Base-by-base conservation (phyloP, 1,140 invertebrate genomes). In the Chionoecetes opilio region DNA sequence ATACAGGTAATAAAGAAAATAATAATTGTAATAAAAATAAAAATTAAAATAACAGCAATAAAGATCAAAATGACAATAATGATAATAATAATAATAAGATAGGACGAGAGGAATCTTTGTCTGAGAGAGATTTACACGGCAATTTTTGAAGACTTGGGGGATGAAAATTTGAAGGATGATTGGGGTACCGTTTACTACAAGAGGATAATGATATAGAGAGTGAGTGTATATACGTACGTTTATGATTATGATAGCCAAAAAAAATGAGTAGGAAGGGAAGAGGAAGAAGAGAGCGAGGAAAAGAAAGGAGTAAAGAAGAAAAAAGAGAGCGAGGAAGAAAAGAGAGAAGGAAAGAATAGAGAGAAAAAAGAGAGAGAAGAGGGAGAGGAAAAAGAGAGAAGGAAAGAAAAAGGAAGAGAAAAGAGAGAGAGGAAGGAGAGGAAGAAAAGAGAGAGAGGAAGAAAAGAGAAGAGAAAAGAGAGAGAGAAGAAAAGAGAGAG, bases 151-250 rank as follows among this genome's bases (percentile, higher is more conserved):
- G n/a, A n/a, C n/a, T n/a, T n/a, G n/a, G n/a, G n/a, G n/a, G n/a
- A n/a, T n/a, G n/a, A n/a, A n/a, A n/a, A n/a, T n/a, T n/a, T n/a
- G n/a, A n/a, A n/a, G n/a, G n/a, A n/a, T n/a, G n/a, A n/a, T n/a
- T n/a, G n/a, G n/a, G n/a, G n/a, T n/a, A n/a, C n/a, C n/a, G n/a
- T n/a, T n/a, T n/a, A n/a, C n/a, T n/a, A n/a, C n/a, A n/a, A n/a
- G n/a, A n/a, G n/a, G n/a, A n/a, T n/a, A n/a, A 31, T 31, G 91
- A 32, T 46, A 92, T n/a, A 82, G 91, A 92, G 91, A 82, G 53
- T 82, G 90, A 92, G 91, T 82, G 46, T 14, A 63, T 31, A 17
- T 34, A 34, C 75, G 91, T 34, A 84, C n/a, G n/a, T 32, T 35
- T 11, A 53, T 6, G 34, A 31, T 6, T 17, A 75, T 53, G 8